Conservation (phyloP, 2,113 vertebrate genomes). For the Eonycteris spelaea region DNA sequence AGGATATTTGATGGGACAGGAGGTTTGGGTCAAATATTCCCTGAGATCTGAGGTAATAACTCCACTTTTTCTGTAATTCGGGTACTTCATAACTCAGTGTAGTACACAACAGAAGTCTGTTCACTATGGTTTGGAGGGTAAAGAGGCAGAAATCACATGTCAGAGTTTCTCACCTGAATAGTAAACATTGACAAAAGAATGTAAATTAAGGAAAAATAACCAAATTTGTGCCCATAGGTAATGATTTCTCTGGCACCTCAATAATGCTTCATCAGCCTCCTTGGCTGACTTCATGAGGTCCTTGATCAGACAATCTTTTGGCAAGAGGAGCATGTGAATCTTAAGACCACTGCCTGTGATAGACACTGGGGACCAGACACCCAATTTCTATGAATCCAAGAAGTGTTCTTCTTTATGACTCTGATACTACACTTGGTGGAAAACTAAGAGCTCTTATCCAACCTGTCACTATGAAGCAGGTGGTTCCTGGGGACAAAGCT, state of each 20-base stretch:
- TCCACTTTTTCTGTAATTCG: neutral
- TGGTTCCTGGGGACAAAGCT: neutral
- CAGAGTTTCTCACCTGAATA: neutral
- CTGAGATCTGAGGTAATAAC: neutral
- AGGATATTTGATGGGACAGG: neutral
- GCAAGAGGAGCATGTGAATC: neutral
- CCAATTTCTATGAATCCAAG: neutral
- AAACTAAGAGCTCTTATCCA: neutral
- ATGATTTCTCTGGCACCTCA: neutral
- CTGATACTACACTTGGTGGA: neutral
- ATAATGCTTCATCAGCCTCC: neutral
- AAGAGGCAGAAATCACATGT: neutral
- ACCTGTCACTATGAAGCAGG: neutral
- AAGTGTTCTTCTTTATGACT: neutral
- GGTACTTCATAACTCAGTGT: neutral
- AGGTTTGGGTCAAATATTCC: neutral
- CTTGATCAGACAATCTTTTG: neutral
- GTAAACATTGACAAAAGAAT: neutral
- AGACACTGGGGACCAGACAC: neutral
- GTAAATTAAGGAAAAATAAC: neutral
- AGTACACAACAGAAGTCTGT: neutral
- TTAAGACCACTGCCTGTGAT: neutral
- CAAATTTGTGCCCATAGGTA: neutral
- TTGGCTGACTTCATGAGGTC: neutral
- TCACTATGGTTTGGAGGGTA: neutral